These are phyloP conservation scores for Bombus confusus DNA, from an alignment of 1,140 invertebrate genomes.

Conservation along the genomic window DNA sequence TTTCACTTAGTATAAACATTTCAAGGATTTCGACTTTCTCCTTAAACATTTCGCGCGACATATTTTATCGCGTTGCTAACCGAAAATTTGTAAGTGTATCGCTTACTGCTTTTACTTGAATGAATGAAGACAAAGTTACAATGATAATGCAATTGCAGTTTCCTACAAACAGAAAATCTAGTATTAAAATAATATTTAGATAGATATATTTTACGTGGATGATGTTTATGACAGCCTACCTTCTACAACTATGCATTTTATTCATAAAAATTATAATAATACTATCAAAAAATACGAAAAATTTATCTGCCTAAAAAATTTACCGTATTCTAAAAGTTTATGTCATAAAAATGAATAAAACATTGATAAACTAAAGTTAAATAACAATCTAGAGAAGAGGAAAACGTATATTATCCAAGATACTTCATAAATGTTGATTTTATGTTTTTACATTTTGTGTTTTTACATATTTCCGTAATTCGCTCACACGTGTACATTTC, in stretches of 20 bases:
- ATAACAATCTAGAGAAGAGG: too few relatives aligned
- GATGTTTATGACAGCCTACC: background rate
- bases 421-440: background rate
- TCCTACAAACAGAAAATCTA: background rate
- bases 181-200: background rate
- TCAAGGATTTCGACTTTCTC: constrained; percentile 35
- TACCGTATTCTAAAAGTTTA: background rate
- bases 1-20: constrained; percentile 13
- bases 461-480: too few relatives aligned
- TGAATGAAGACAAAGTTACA: background rate
- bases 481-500: too few relatives aligned
- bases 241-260: background rate
- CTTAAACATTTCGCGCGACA: background rate
- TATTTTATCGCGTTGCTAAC: background rate
- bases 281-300: background rate
- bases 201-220: background rate
- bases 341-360: background rate
- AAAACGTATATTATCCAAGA: background rate
- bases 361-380: too few relatives aligned
- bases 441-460: too few relatives aligned
- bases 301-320: background rate
- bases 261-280: background rate
- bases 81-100: constrained; percentile 19
- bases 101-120: background rate
- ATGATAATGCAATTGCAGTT: background rate